These are phyloP conservation scores for Amblyjoppa proteus DNA, from an alignment of 2,888 invertebrate species.

Conservation along the genomic window DNA sequence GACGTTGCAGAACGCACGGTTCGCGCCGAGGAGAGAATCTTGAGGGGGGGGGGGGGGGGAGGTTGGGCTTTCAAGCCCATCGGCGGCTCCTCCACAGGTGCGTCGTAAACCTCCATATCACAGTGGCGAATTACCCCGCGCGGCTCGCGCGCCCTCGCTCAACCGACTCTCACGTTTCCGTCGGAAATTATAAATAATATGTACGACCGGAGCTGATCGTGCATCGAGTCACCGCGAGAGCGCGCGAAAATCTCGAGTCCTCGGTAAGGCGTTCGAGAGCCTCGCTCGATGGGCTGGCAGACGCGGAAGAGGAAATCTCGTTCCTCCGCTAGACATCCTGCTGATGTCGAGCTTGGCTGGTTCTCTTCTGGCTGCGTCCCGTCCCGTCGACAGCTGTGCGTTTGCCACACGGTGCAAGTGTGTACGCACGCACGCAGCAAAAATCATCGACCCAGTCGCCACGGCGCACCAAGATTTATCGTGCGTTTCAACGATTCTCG, in stretches of 20 bases:
- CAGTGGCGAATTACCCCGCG: conserved; percentile 28
- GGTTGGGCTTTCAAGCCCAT: conserved; percentile 17
- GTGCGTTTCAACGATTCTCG: conserved; percentile 69
- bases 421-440: conserved; percentile 43
- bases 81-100: conserved; percentile 52
- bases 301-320: conserved; percentile 66
- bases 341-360: conserved; percentile 37
- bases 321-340: conserved; percentile 55
- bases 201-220: conserved; percentile 25
- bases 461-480: conserved; percentile 67
- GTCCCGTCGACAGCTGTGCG: conserved; percentile 57
- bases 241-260: conserved; percentile 40
- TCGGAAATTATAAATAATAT: conserved; percentile 67
- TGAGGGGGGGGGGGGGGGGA: not conserved
- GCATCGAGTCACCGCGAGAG: conserved; percentile 42
- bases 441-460: conserved; percentile 66
- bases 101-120: conserved; percentile 59
- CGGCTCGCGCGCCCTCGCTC: conserved; percentile 35
- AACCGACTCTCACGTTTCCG: conserved; percentile 58
- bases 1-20: not conserved
- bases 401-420: conserved; percentile 50
- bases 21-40: not conserved
- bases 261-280: conserved; percentile 33
- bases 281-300: conserved; percentile 13
- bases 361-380: conserved; percentile 29